Conservation (phyloP, 2,113 vertebrate species). For the Pelusios castaneus region DNA sequence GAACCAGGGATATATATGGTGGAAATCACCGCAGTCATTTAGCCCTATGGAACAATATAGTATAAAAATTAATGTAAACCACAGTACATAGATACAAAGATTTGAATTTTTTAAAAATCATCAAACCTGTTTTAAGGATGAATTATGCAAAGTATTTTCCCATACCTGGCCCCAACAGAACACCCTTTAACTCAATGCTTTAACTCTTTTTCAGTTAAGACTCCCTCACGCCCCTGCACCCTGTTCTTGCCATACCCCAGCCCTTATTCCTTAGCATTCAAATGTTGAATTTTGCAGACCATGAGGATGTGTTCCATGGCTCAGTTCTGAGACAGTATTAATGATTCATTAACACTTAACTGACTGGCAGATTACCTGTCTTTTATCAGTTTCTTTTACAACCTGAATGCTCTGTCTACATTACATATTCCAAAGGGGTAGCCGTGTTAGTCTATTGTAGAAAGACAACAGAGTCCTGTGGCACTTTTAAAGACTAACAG, state of each 20-base stretch:
- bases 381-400: neutral
- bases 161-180: neutral
- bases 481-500: no score
- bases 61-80: neutral
- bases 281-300: neutral
- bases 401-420: neutral
- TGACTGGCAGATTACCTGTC: neutral
- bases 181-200: neutral
- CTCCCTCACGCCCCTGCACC: neutral
- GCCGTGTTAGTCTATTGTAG: no score
- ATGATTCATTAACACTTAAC: neutral
- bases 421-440: no score
- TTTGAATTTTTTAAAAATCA: neutral
- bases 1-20: neutral
- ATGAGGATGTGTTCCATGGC: neutral
- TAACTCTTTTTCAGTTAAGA: neutral
- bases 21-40: neutral
- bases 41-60: rapidly evolving
- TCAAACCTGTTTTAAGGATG: neutral
- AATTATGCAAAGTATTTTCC: neutral
- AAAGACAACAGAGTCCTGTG: no score
- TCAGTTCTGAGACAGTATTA: neutral
- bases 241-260: neutral
- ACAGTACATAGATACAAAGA: rapidly evolving
- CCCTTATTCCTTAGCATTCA: neutral